Evolutionary conservation across 2,113 vertebrate genomes (phyloP).

Genomic region (Coptodon bakossiorum): DNA sequence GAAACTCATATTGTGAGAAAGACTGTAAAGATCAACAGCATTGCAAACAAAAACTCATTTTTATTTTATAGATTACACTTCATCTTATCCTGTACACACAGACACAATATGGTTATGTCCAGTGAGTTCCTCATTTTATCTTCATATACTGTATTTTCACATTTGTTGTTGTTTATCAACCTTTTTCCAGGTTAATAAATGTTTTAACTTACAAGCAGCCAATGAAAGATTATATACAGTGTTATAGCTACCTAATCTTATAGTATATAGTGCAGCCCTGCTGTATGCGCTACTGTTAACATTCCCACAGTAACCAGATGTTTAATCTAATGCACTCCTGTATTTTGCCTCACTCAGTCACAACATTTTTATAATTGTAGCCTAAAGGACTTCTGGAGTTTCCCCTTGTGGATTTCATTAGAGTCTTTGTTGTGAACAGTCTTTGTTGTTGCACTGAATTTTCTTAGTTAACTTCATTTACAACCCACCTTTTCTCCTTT

Average conservation of each 20-base stretch:
- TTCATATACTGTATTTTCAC: neutral
- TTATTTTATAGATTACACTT: neutral
- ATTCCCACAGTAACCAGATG: neutral
- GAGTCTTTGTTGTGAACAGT: slow-evolving; percentile 37
- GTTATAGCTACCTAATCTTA: neutral
- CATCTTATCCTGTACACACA: neutral
- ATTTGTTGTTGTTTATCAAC: neutral
- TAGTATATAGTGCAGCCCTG: neutral
- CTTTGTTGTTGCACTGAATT: neutral
- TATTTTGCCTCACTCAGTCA: neutral
- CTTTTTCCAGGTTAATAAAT: neutral
- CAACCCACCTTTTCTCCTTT: slow-evolving; percentile 85
- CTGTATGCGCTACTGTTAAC: neutral
- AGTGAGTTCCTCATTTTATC: neutral
- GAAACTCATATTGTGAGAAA: neutral
- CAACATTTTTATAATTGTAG: neutral
- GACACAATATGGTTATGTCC: neutral
- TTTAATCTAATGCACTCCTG: neutral
- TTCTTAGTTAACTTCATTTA: slow-evolving; percentile 54
- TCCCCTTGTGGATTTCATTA: slow-evolving; percentile 52
- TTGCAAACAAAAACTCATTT: neutral
- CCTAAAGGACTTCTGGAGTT: slow-evolving; percentile 12
- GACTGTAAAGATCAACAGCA: neutral
- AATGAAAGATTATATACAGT: neutral
- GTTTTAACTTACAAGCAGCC: neutral